Evolutionary conservation across 2,888 invertebrate genomes (phyloP), one percentile per base, ranked within the genome.

Genomic region (Gymnosoma rotundatum): DNA sequence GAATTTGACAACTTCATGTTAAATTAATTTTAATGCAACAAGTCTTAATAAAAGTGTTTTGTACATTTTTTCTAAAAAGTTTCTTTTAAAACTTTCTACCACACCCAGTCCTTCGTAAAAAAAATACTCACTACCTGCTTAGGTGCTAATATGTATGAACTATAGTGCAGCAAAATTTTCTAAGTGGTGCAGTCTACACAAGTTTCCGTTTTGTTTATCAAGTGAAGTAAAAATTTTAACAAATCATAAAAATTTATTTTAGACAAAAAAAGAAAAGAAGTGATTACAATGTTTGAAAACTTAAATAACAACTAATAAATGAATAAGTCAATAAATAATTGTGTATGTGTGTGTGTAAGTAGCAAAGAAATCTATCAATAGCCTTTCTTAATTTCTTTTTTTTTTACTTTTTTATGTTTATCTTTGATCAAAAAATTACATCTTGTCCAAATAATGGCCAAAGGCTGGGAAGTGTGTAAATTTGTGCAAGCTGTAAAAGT

Each of bases 321-420:
- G 16, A 3, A 38, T 38, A 36, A 20, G 32, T n/a, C 2, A 18
- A 16, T 32, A 52, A 60, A 52, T 20, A 21, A 32, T 4, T 32
- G 18, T 14, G 6, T 16, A 5, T 45, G 4, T n/a, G 16, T n/a
- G 6, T 10, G 50, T 60, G 42, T 66, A 60, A 36, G 67, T 67
- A 67, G 72, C 76, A 14, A 54, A 67, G 32, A 67, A 73, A 60
- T 82, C 72, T 83, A 72, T 78, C 78, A 78, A 66, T 48, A 67
- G 42, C 54, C 54, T 78, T 72, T 73, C 48, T 67, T 75, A 32
- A 45, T 58, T 58, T 42, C 7, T 73, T 48, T 64, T 1, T 12
- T 54, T 58, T 50, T n/a, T n/a, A n/a, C n/a, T 67, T 20, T 66
- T 4, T 38, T 38, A 69, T 45, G 25, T 69, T 61, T 67, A 50